Conservation (phyloP, 2,113 vertebrate species). For the Onychostoma macrolepis region DNA sequence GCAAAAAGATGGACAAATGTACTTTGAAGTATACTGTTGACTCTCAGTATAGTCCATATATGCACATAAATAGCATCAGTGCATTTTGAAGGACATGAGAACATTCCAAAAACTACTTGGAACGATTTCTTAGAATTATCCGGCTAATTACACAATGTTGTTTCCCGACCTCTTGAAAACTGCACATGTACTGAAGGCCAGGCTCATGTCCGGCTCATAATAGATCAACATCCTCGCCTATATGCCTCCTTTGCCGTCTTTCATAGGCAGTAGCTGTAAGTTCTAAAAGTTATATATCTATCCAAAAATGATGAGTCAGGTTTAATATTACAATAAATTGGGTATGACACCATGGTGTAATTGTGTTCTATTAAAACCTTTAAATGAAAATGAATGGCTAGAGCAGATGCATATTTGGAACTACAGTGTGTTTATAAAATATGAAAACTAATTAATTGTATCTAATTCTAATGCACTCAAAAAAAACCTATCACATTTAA, state of each 20-base stretch:
- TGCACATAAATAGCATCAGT: constrained; percentile 1
- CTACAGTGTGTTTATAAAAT: too few species aligned
- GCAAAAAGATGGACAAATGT: constrained; percentile 18
- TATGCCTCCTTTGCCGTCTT: not conserved
- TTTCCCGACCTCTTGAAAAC: not conserved
- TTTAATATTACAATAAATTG: not conserved
- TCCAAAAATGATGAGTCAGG: too few species aligned
- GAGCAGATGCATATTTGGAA: too few species aligned
- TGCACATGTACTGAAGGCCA: not conserved
- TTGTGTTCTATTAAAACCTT: not conserved
- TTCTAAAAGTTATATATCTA: not conserved
- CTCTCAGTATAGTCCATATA: not conserved
- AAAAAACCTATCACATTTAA: too few species aligned
- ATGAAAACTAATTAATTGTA: too few species aligned
- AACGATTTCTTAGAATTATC: not conserved
- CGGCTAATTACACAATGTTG: not conserved
- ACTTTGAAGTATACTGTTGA: constrained; percentile 15
- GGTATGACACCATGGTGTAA: not conserved
- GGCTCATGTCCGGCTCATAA: not conserved
- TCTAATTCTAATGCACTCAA: too few species aligned
- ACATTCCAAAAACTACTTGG: not conserved
- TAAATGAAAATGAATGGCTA: not conserved
- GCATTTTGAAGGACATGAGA: not conserved
- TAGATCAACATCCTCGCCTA: not conserved
- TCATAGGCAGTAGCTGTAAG: not conserved